phyloP scores from a whole-genome alignment of 2,888 invertebrate species.

The Ariolimax columbianus region DNA sequence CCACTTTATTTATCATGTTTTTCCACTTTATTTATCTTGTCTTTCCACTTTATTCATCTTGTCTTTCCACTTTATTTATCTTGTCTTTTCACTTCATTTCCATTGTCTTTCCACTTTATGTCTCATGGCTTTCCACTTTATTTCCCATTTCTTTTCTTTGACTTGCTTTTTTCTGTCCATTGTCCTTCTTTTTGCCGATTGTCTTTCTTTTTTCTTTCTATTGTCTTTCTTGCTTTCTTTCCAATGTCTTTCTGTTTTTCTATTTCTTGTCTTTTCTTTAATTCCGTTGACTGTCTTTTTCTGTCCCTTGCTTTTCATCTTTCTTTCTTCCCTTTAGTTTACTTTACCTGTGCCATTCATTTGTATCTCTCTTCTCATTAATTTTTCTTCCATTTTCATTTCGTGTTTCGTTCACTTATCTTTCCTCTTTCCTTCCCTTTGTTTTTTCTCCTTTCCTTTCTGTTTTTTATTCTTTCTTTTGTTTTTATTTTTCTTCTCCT shows the following conservation, averaged over 20 bases:
- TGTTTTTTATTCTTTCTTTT: neutral
- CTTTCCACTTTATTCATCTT: too few relatives aligned
- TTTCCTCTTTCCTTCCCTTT: neutral
- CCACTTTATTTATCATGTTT: too few relatives aligned
- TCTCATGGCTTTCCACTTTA: too few relatives aligned
- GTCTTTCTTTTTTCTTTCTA: neutral
- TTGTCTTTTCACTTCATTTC: too few relatives aligned
- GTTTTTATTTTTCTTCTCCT: neutral
- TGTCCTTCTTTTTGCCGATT: neutral
- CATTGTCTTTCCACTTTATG: too few relatives aligned
- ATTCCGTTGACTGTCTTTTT: too few relatives aligned
- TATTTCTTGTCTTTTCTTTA: too few relatives aligned
- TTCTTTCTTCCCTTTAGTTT: neutral
- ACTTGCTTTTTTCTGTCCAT: neutral
- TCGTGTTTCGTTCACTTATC: neutral
- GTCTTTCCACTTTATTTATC: too few relatives aligned
- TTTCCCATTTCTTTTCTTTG: neutral
- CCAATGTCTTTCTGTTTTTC: neutral
- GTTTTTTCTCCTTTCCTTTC: neutral
- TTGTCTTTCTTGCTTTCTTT: neutral
- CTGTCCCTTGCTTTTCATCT: neutral
- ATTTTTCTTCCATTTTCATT: neutral
- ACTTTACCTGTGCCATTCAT: neutral
- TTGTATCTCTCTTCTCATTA: neutral
- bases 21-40: too few relatives aligned